These are phyloP conservation scores for Anas flavirostris DNA, from an alignment of 2,797 vertebrate genomes.

Conservation along the genomic window DNA sequence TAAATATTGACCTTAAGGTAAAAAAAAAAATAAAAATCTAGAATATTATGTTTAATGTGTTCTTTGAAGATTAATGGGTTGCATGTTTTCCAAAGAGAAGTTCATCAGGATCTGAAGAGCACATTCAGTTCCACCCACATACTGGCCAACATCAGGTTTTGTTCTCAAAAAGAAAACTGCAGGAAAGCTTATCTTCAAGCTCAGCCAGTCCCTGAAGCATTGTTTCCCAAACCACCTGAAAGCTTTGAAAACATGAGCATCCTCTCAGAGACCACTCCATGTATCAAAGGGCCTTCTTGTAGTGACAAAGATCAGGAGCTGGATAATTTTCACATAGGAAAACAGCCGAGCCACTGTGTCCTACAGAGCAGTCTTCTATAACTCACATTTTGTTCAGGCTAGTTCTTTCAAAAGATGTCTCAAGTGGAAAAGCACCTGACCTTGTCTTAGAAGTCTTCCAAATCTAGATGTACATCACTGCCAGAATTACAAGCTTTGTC, in stretches of 20 bases:
- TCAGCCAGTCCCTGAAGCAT: background rate
- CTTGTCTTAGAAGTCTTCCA: background rate
- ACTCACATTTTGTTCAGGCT: background rate
- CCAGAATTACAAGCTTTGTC: background rate
- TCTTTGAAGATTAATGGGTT: background rate
- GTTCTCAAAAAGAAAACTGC: background rate
- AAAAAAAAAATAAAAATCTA: background rate
- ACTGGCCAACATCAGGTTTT: background rate
- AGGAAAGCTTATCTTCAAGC: background rate
- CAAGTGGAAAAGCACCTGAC: background rate
- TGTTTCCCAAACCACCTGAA: background rate
- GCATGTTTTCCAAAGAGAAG: background rate
- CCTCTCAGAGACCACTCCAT: background rate
- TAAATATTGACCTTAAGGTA: background rate
- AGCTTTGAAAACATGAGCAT: background rate
- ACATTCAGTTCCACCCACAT: background rate
- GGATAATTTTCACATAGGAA: background rate
- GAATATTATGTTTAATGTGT: background rate
- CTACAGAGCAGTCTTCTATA: background rate
- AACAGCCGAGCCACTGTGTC: background rate
- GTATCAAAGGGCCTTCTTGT: background rate
- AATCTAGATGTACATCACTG: background rate
- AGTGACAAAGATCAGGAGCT: background rate
- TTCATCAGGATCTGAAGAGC: background rate
- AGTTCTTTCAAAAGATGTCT: background rate